Base-by-base conservation (phyloP, 2,888 invertebrate species). In the Ernsta delagoae region DNA sequence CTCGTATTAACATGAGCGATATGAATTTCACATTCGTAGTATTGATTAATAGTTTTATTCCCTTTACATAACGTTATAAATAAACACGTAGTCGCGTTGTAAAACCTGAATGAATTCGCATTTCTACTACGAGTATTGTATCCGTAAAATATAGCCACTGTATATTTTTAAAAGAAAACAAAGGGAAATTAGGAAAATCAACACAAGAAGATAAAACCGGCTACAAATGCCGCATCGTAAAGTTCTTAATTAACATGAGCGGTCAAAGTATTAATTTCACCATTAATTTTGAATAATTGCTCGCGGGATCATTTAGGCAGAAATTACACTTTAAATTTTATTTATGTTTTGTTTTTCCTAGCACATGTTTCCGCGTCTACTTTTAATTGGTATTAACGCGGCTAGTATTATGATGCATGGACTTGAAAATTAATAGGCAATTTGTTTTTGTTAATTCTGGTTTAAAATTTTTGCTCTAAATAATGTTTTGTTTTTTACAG, bases 231-330 rank as follows among this genome's bases (percentile, higher is more conserved):
- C 67, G 70, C 68, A 71, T 36, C 41, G 64, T 86, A 86, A 87
- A 87, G 83, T 86, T 84, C 85, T 83, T 90, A 90, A 92, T 92
- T 89, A 90, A 89, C 89, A 87, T 83, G 84, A 87, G 82, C 90
- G 87, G 87, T 87, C 86, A 90, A 92, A 91, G 90, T 92, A 93
- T 93, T 92, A 90, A 90, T 92, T 92, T 92, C 91, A 83, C 87
- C 91, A 90, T 90, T 90, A 92, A 91, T 89, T 89, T 84, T 87
- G 89, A 92, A 81, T 92, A 92, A 93, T 91, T 91, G 88, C 86
- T 80, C 81, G 79, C 80, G 78, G 84, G 83, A 84, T 85, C 89
- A 88, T 88, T 91, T 84, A 83, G 84, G 80, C 83, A 86, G 86
- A 88, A 87, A 90, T 87, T 88, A 87, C 82, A 83, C 80, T 84